These are phyloP conservation scores for Zhuqinia jingwanae DNA, from an alignment of 2,888 invertebrate genomes.

Conservation along the genomic window DNA sequence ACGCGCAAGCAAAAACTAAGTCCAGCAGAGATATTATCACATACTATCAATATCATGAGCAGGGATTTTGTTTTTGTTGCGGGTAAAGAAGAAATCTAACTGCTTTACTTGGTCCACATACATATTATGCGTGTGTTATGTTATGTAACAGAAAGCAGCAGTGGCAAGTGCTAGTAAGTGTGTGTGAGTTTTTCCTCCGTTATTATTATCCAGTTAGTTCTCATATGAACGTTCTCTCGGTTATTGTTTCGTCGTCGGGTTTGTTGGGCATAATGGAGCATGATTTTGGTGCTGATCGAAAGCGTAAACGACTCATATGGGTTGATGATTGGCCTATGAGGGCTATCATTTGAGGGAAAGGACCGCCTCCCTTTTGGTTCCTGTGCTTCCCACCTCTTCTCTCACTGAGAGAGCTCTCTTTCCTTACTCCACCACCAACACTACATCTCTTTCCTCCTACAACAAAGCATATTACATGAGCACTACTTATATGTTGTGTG, in stretches of 20 bases:
- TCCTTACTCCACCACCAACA: slow-evolving; percentile 9
- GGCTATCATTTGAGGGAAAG: slow-evolving; percentile 76
- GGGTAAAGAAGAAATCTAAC: slow-evolving; percentile 45
- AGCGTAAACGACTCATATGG: slow-evolving; percentile 77
- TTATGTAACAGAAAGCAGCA: too few relatives aligned
- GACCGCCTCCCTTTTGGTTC: slow-evolving; percentile 71
- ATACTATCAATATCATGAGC: slow-evolving; percentile 54
- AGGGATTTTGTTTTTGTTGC: slow-evolving; percentile 50
- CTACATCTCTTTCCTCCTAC: slow-evolving; percentile 49
- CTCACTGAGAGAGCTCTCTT: slow-evolving; percentile 4
- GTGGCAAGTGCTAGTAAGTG: neutral
- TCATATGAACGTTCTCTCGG: slow-evolving; percentile 53
- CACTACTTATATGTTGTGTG: neutral
- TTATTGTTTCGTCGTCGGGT: slow-evolving; percentile 69
- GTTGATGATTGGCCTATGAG: slow-evolving; percentile 78
- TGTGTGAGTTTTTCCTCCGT: slow-evolving; percentile 31
- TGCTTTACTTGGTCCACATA: too few relatives aligned
- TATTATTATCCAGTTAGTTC: slow-evolving; percentile 52
- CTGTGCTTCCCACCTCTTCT: slow-evolving; percentile 66
- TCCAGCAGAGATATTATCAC: slow-evolving; percentile 54
- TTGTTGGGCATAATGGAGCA: slow-evolving; percentile 75
- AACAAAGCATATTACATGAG: neutral
- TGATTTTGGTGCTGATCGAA: slow-evolving; percentile 78
- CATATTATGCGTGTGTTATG: neutral
- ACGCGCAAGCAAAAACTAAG: slow-evolving; percentile 11